A percentile compares a stretch with the other conserved stretches of the same genome.
Evolutionary conservation across 2,797 vertebrate genomes (phyloP).

Genomic region (Chaetophractus vellerosus): DNA sequence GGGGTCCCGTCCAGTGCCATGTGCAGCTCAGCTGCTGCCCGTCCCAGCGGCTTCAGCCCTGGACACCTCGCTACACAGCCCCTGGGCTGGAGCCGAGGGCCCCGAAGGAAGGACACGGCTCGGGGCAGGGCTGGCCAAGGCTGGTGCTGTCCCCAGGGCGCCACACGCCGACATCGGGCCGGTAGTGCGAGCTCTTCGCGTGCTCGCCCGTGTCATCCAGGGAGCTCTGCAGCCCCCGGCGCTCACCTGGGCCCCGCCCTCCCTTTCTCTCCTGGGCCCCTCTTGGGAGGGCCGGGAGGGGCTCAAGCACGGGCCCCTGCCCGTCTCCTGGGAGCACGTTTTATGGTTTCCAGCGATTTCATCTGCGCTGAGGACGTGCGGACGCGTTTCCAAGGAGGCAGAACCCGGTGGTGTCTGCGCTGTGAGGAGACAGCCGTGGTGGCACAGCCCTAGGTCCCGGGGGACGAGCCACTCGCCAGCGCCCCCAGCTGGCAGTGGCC

Average conservation of each 20-base stretch:
- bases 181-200: no score
- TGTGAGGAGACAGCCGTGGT: background rate
- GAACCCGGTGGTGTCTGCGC: background rate
- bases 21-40: no score
- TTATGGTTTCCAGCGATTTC: background rate
- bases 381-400: background rate
- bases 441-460: background rate
- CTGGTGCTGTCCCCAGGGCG: no score
- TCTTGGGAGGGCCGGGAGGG: fast-evolving
- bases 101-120: no score
- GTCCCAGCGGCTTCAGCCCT: fast-evolving
- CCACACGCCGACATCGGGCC: no score
- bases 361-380: background rate
- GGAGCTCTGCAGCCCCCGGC: no score
- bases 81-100: background rate
- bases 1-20: no score
- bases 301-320: background rate
- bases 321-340: background rate
- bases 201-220: background rate
- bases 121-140: no score
- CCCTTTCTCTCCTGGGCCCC: background rate
- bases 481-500: background rate
- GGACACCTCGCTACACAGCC: background rate
- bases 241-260: background rate
- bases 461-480: background rate